These are phyloP conservation scores for Drosophila lowei DNA, from an alignment of 1,140 invertebrate genomes.

Conservation along the genomic window DNA sequence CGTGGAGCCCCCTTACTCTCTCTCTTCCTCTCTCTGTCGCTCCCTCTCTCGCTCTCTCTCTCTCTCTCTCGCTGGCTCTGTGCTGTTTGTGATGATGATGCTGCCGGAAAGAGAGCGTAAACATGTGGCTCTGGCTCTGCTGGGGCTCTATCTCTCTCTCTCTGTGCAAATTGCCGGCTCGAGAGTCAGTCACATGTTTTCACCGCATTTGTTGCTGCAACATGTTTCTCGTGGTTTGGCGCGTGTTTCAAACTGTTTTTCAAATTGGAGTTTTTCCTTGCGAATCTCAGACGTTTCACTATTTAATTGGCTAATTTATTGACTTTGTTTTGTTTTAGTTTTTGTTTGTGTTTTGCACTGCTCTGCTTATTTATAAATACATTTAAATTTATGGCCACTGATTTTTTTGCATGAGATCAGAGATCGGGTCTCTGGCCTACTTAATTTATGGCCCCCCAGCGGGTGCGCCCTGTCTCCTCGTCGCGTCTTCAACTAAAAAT, in stretches of 20 bases:
- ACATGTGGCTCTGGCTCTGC: no score
- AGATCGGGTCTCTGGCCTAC: conserved; percentile 41
- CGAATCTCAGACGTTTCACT: conserved; percentile 9
- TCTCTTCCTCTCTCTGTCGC: background rate
- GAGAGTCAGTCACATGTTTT: background rate
- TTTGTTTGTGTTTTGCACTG: conserved; percentile 20
- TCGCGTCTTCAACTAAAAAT: conserved; percentile 36
- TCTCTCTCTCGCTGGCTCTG: conserved; percentile 14
- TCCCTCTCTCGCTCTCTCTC: background rate
- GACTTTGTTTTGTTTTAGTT: conserved; percentile 30
- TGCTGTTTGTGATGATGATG: background rate
- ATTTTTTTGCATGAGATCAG: conserved; percentile 75
- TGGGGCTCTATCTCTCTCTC: no score
- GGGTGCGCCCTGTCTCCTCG: conserved; percentile 16
- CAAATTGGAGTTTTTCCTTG: conserved; percentile 12
- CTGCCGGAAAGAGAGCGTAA: conserved; percentile 2
- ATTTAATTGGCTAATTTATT: conserved; percentile 48
- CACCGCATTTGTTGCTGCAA: conserved; percentile 13
- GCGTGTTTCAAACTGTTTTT: conserved; percentile 21
- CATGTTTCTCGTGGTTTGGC: conserved; percentile 30
- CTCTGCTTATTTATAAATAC: conserved; percentile 74
- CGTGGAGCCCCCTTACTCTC: background rate
- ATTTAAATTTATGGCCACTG: conserved; percentile 74
- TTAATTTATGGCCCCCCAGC: conserved; percentile 64
- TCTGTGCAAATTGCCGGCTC: conserved; percentile 3